A percentile compares a stretch with the other conserved stretches of the same genome.
Evolutionary conservation across 2,113 vertebrate genomes (phyloP).

Genomic region (Chloroceryle aenea): DNA sequence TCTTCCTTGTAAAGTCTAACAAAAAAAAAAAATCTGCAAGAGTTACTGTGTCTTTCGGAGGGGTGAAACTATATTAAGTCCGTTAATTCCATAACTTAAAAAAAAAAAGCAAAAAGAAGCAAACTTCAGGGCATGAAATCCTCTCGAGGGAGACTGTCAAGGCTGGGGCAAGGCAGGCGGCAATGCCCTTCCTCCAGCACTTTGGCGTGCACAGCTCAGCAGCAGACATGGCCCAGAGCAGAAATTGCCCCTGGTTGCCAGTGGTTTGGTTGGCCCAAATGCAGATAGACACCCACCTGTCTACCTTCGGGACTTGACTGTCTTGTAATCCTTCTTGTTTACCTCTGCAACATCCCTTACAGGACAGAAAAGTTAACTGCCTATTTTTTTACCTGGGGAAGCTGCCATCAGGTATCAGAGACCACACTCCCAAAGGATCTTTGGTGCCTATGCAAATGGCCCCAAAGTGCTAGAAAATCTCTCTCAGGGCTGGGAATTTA

Average conservation of each 20-base stretch:
- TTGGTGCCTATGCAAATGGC: not conserved
- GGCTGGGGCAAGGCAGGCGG: fast-evolving
- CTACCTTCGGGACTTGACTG: not conserved
- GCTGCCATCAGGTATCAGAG: not conserved
- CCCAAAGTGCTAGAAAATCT: not conserved
- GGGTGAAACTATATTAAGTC: not conserved
- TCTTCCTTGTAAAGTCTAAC: not conserved
- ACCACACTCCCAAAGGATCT: not conserved
- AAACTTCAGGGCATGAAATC: not conserved
- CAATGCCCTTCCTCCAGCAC: not conserved
- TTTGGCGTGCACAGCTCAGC: not conserved
- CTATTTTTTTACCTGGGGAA: not conserved
- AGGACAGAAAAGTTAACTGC: not conserved
- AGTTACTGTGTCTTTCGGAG: not conserved
- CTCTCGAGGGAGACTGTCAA: not conserved
- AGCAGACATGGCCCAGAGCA: not conserved
- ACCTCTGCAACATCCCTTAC: not conserved
- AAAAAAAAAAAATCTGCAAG: not conserved
- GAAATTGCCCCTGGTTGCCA: not conserved
- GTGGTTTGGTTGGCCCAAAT: not conserved
- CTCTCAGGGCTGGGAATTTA: not conserved
- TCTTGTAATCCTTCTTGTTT: not conserved
- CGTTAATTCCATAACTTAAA: not conserved
- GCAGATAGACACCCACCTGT: fast-evolving
- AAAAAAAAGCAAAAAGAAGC: not conserved